Evolutionary conservation across 2,888 invertebrate genomes (phyloP).

Genomic region (Pterostichus madidus): DNA sequence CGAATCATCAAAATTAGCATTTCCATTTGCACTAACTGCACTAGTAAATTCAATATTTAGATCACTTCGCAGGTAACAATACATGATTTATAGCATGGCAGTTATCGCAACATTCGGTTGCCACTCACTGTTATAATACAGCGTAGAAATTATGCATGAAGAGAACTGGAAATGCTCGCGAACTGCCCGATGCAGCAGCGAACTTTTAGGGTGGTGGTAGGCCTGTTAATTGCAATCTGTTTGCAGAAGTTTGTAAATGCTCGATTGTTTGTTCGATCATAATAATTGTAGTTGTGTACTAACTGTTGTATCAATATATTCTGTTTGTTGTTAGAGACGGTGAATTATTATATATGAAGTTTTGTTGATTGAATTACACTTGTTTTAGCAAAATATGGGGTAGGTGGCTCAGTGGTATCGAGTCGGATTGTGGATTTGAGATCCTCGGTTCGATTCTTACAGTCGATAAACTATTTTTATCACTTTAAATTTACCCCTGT

Average conservation of each 20-base stretch:
- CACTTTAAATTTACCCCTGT: too few relatives aligned
- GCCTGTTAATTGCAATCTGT: slow-evolving; percentile 26
- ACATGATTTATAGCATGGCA: slow-evolving; percentile 5
- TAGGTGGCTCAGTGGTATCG: background rate
- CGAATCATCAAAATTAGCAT: slow-evolving; percentile 38
- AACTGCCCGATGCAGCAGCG: background rate
- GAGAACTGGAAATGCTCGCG: too few relatives aligned
- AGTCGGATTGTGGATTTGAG: background rate
- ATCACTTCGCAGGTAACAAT: slow-evolving; percentile 39
- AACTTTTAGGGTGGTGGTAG: slow-evolving; percentile 1
- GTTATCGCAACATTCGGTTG: background rate
- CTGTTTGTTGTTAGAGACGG: background rate
- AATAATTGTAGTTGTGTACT: slow-evolving; percentile 1
- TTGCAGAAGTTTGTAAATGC: slow-evolving; percentile 23
- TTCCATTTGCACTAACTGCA: slow-evolving; percentile 11
- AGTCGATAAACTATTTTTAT: too few relatives aligned
- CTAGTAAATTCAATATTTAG: slow-evolving; percentile 42
- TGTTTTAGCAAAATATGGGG: too few relatives aligned
- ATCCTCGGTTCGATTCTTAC: too few relatives aligned
- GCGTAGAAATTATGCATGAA: background rate
- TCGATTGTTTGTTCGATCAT: slow-evolving; percentile 1
- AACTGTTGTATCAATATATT: background rate
- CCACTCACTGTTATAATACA: background rate
- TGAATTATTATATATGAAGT: too few relatives aligned
- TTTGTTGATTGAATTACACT: too few relatives aligned